Conservation (phyloP, 1,140 invertebrate species). For the Macrobrachium rosenbergii region DNA sequence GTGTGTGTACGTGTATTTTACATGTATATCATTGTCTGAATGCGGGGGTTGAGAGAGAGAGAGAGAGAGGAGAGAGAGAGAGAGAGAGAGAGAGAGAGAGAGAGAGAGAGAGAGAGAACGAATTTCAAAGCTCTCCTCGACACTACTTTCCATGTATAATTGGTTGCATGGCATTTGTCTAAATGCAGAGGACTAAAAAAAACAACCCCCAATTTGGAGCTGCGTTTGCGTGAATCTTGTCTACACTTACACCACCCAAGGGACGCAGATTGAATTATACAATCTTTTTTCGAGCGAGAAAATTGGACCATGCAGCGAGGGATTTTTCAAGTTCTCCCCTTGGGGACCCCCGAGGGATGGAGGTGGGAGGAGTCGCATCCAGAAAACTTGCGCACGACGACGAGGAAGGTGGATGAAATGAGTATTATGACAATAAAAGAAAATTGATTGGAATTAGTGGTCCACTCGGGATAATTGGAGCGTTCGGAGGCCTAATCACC, state of each 20-base stretch:
- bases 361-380: too few relatives aligned
- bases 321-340: too few relatives aligned
- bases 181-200: background rate
- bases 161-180: too few relatives aligned
- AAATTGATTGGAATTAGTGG: conserved; percentile 42
- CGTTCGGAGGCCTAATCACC: background rate
- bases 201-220: background rate
- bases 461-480: conserved; percentile 34
- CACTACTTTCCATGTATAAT: too few relatives aligned
- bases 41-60: background rate
- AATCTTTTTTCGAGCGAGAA: too few relatives aligned
- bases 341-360: too few relatives aligned
- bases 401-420: background rate
- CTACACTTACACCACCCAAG: background rate
- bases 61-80: background rate
- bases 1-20: too few relatives aligned
- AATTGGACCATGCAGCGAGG: too few relatives aligned
- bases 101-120: background rate
- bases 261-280: too few relatives aligned
- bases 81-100: background rate
- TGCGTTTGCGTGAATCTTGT: too few relatives aligned
- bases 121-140: too few relatives aligned
- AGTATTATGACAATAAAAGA: conserved; percentile 39
- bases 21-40: too few relatives aligned
- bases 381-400: background rate